A percentile compares a stretch with the other conserved stretches of the same genome.
phyloP scores from a whole-genome alignment of 2,113 vertebrate species.

The Esox niger region DNA sequence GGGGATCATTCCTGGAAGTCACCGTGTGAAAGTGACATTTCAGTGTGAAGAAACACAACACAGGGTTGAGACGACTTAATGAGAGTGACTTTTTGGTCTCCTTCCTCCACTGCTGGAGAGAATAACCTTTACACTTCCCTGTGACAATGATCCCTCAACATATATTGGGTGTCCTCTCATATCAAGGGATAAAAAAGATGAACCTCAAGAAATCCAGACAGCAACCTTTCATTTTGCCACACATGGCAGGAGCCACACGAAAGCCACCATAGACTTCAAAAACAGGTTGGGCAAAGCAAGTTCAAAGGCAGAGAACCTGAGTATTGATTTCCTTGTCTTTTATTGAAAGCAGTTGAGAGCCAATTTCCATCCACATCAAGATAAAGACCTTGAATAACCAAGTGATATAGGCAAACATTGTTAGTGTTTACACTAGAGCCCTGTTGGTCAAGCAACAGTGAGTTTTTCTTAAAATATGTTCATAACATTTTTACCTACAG shows the following conservation, averaged over 20 bases:
- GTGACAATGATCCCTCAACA: not conserved
- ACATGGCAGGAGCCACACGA: constrained; percentile 29
- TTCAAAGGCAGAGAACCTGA: constrained; percentile 17
- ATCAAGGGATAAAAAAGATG: constrained; percentile 3
- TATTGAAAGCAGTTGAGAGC: constrained; percentile 24
- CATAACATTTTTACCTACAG: too few relatives aligned
- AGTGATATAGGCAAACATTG: too few relatives aligned
- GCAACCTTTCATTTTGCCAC: constrained; percentile 28
- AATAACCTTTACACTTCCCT: constrained; percentile 42
- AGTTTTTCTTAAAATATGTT: too few relatives aligned
- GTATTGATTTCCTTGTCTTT: constrained; percentile 34
- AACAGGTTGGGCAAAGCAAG: not conserved
- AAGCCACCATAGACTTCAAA: constrained; percentile 21
- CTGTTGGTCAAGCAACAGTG: too few relatives aligned
- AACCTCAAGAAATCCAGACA: constrained; percentile 5
- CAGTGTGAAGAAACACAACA: not conserved
- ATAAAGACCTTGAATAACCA: constrained; percentile 1
- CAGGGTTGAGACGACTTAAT: constrained; percentile 35
- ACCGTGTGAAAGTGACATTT: constrained; percentile 27
- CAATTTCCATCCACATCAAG: not conserved
- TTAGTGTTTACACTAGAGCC: too few relatives aligned
- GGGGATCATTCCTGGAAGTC: constrained; percentile 2
- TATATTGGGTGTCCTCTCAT: not conserved
- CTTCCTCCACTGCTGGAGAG: constrained; percentile 9
- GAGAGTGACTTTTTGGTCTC: constrained; percentile 32